Percentiles rank a stretch among this genome's conserved stretches.
Conservation (phyloP, 2,797 vertebrate genomes). For the Silurus lanzhouensis region DNA sequence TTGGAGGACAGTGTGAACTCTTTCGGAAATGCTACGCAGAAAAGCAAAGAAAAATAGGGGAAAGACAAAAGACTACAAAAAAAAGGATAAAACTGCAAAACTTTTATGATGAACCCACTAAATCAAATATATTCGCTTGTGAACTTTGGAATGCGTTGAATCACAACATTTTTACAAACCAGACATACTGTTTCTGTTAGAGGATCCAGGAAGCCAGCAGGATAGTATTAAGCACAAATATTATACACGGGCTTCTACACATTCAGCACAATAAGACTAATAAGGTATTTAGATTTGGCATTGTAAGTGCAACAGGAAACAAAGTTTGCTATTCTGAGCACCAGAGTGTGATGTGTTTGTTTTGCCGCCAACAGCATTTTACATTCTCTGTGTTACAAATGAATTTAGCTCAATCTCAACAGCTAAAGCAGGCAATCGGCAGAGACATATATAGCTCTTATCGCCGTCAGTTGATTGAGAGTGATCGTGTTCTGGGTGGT, state of each 20-base stretch:
- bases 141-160: background rate
- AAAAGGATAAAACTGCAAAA: background rate
- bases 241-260: background rate
- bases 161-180: background rate
- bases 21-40: background rate
- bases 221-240: background rate
- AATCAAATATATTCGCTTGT: background rate
- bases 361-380: background rate
- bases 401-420: background rate
- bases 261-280: background rate
- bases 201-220: background rate
- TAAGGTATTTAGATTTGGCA: background rate
- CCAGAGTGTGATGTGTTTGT: background rate
- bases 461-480: background rate
- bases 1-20: background rate
- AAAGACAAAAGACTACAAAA: background rate
- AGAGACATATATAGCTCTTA: background rate
- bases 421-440: background rate
- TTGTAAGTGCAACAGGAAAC: background rate
- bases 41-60: slow-evolving; percentile 5
- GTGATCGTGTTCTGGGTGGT: background rate
- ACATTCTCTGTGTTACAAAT: slow-evolving; percentile 4
- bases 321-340: background rate
- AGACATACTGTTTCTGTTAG: background rate
- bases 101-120: background rate